Evolutionary conservation across 2,113 vertebrate species (phyloP).

Genomic region (Ovibos moschatus): DNA sequence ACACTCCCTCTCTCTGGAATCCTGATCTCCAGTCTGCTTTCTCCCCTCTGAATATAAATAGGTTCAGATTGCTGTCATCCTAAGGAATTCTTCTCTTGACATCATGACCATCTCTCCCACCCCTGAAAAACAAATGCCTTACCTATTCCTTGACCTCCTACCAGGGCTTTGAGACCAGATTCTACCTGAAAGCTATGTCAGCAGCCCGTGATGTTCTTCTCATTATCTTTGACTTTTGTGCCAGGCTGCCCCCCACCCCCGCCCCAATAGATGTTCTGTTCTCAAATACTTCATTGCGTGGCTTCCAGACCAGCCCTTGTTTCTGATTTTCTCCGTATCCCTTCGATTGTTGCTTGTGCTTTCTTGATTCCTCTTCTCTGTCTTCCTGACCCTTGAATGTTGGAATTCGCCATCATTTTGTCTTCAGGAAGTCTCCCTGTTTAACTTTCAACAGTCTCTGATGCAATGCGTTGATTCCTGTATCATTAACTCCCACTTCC

Average conservation of each 20-base stretch:
- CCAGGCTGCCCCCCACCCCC: background rate
- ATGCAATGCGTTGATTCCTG: background rate
- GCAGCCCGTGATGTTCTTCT: background rate
- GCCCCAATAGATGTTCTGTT: background rate
- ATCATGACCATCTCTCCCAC: background rate
- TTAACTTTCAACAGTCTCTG: background rate
- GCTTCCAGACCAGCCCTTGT: background rate
- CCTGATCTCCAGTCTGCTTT: background rate
- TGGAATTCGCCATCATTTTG: background rate
- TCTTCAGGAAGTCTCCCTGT: background rate
- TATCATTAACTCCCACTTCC: background rate
- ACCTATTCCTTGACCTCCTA: background rate
- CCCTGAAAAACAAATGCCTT: background rate
- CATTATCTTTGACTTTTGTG: background rate
- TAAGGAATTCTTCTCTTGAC: background rate
- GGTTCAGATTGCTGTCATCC: background rate
- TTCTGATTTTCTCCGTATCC: background rate
- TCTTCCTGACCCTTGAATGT: background rate
- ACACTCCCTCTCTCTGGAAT: background rate
- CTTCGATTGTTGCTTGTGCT: background rate
- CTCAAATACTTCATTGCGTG: background rate
- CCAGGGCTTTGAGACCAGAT: background rate
- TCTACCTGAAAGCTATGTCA: background rate
- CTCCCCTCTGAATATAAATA: background rate
- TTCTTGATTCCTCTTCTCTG: background rate